Evolutionary conservation across 2,113 vertebrate species (phyloP).

Genomic region (Ameiurus melas): DNA sequence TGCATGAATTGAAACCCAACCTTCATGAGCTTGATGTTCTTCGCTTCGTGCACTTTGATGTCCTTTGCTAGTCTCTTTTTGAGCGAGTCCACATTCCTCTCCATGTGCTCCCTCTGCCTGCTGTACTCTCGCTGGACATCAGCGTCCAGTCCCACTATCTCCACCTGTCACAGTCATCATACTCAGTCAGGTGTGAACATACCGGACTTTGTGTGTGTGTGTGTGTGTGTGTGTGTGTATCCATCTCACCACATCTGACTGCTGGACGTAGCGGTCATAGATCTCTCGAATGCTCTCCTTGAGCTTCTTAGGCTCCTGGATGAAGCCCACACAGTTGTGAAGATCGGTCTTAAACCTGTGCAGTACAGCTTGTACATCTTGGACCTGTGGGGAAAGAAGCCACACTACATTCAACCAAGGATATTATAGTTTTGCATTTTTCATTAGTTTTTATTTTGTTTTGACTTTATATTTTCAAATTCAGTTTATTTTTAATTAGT

Average conservation of each 20-base stretch:
- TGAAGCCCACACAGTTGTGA: slow-evolving; percentile 77
- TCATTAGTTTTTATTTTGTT: too few relatives aligned
- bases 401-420: too few relatives aligned
- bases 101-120: slow-evolving; percentile 78
- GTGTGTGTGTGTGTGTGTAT: slow-evolving; percentile 14
- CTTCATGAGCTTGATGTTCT: slow-evolving; percentile 82
- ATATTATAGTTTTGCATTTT: too few relatives aligned
- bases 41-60: slow-evolving; percentile 72
- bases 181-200: slow-evolving; percentile 5
- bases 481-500: too few relatives aligned
- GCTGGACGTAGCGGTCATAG: slow-evolving; percentile 76
- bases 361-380: slow-evolving; percentile 74
- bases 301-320: slow-evolving; percentile 82
- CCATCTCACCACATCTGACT: slow-evolving; percentile 77
- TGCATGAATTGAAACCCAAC: slow-evolving; percentile 58
- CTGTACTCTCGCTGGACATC: slow-evolving; percentile 75
- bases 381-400: slow-evolving; percentile 69
- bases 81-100: slow-evolving; percentile 78
- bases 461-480: too few relatives aligned
- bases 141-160: slow-evolving; percentile 69
- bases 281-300: slow-evolving; percentile 78
- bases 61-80: slow-evolving; percentile 79
- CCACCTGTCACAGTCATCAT: slow-evolving; percentile 70
- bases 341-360: slow-evolving; percentile 84
- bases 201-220: not conserved